A percentile compares a stretch with the other conserved stretches of the same genome.
These are phyloP conservation scores for Hydrophis major DNA, from an alignment of 2,797 vertebrate genomes.

Conservation along the genomic window DNA sequence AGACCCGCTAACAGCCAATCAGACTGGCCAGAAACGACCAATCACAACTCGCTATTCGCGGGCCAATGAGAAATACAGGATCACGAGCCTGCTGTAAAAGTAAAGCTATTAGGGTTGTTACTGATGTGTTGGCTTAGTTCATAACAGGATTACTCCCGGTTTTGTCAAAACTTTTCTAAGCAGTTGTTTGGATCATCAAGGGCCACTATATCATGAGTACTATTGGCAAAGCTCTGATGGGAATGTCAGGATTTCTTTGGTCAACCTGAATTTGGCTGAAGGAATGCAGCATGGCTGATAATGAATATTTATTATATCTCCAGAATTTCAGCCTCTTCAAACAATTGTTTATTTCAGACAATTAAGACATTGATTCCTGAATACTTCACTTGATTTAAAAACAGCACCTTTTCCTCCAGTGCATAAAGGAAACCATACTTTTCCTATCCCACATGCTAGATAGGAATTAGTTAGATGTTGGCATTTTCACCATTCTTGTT, in stretches of 20 bases:
- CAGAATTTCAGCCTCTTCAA: background rate
- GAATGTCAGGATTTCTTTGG: background rate
- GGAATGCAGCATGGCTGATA: background rate
- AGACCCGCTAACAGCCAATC: too few relatives aligned
- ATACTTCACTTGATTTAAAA: background rate
- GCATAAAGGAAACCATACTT: background rate
- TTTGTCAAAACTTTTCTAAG: background rate
- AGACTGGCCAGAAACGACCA: too few relatives aligned
- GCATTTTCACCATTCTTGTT: background rate
- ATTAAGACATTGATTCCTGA: background rate
- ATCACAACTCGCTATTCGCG: too few relatives aligned
- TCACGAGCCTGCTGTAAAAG: too few relatives aligned
- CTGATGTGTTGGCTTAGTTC: too few relatives aligned
- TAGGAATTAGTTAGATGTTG: background rate
- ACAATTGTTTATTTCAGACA: background rate
- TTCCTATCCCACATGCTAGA: background rate
- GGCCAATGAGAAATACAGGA: too few relatives aligned
- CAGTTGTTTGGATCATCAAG: background rate
- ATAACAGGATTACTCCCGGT: background rate
- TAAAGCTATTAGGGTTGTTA: too few relatives aligned
- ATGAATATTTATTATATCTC: background rate
- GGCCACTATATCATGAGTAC: background rate
- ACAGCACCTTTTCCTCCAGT: background rate
- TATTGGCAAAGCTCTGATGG: background rate
- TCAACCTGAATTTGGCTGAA: background rate